Evolutionary conservation across 1,140 invertebrate species (phyloP).

Genomic region (Aleiodes sp.): DNA sequence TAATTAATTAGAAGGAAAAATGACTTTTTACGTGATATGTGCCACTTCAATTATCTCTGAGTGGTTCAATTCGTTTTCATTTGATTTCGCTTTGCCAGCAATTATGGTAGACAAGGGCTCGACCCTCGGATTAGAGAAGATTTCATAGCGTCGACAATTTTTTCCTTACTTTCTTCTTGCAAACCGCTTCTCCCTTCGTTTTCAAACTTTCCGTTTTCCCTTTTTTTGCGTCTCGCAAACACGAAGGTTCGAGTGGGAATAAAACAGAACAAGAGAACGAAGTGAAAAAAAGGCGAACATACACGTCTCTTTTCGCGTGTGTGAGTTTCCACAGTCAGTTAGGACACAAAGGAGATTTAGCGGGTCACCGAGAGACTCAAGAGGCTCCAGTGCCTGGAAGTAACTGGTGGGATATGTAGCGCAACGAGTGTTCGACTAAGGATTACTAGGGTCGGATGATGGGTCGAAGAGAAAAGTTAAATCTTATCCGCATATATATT

Average conservation of each 20-base stretch:
- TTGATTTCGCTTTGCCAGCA: neutral
- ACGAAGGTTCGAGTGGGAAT: neutral
- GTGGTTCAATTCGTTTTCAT: neutral
- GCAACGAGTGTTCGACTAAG: neutral
- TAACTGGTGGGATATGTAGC: neutral
- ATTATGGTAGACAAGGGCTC: neutral
- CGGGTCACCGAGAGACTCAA: neutral
- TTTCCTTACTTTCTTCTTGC: neutral
- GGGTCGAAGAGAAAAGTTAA: neutral
- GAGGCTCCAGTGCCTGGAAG: conserved; percentile 1
- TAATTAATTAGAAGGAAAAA: neutral
- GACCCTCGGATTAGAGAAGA: neutral
- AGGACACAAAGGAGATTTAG: neutral
- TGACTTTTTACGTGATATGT: neutral
- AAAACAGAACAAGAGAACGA: neutral
- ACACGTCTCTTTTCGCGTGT: no score
- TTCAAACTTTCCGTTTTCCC: neutral
- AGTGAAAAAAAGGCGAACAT: neutral
- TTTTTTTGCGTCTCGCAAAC: neutral
- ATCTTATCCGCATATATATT: neutral
- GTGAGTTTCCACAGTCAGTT: neutral
- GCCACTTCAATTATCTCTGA: neutral
- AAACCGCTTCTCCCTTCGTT: neutral
- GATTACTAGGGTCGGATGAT: neutral
- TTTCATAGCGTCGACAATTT: neutral